Evolutionary conservation across 2,888 invertebrate species (phyloP).

Genomic region (Athetis lepigone): DNA sequence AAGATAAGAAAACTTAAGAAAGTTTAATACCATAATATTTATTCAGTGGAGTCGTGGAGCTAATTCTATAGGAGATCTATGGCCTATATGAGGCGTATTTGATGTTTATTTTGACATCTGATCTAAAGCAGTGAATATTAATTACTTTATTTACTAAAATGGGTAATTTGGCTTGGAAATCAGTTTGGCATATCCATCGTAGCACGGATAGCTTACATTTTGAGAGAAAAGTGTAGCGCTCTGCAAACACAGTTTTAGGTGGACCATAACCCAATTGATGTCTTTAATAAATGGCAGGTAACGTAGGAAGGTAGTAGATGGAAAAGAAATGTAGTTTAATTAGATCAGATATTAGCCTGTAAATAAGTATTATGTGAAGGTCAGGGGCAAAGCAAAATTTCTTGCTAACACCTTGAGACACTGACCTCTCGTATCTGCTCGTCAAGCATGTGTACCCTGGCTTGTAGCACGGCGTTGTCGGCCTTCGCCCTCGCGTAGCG

Average conservation of each 20-base stretch:
- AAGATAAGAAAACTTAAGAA: constrained; percentile 28
- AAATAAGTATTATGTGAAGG: too few relatives aligned
- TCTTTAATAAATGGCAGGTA: too few relatives aligned
- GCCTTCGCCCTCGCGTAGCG: constrained; percentile 97
- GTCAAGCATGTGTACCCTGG: constrained; percentile 97
- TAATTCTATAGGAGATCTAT: constrained; percentile 17
- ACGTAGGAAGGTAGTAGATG: not conserved
- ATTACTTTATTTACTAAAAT: not conserved
- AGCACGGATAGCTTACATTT: too few relatives aligned
- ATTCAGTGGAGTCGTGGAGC: not conserved
- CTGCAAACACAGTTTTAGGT: too few relatives aligned
- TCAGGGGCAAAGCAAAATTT: not conserved
- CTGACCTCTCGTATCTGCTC: constrained; percentile 94
- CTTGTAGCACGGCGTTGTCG: constrained; percentile 97
- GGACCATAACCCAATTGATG: too few relatives aligned
- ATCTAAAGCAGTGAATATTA: not conserved
- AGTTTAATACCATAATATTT: constrained; percentile 24
- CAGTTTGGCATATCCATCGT: too few relatives aligned
- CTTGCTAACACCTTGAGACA: not conserved
- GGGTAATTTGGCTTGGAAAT: too few relatives aligned
- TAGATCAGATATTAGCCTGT: too few relatives aligned
- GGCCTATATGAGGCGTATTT: not conserved
- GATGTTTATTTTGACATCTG: not conserved
- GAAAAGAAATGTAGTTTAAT: too few relatives aligned
- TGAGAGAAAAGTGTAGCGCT: too few relatives aligned